A percentile compares a stretch with the other conserved stretches of the same genome.
These are phyloP conservation scores for Tiphia femorata DNA, from an alignment of 2,888 invertebrate species.

Conservation along the genomic window DNA sequence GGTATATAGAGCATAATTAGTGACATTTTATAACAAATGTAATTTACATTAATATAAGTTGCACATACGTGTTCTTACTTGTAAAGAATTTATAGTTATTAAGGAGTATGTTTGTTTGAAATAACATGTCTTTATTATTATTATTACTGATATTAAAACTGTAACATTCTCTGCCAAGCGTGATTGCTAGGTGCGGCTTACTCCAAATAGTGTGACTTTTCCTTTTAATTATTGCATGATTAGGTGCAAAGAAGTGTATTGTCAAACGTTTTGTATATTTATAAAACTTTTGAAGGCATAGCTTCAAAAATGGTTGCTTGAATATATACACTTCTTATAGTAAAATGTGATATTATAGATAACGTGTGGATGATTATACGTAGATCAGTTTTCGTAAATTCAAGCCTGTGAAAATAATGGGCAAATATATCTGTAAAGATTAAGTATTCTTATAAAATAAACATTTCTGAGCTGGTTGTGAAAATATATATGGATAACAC, in stretches of 20 bases:
- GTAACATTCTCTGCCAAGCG: slow-evolving; percentile 33
- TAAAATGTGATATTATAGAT: slow-evolving; percentile 42
- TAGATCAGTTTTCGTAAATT: slow-evolving; percentile 22
- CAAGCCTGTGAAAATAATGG: slow-evolving; percentile 6
- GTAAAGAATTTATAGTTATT: slow-evolving; percentile 35
- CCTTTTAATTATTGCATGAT: slow-evolving; percentile 16
- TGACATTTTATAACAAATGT: slow-evolving; percentile 47
- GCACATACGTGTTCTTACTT: slow-evolving; percentile 36
- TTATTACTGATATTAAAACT: background rate
- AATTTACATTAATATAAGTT: slow-evolving; percentile 44
- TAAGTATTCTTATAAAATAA: slow-evolving; percentile 12
- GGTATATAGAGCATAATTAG: slow-evolving; percentile 47
- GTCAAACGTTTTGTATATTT: slow-evolving; percentile 33
- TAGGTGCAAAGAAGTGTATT: slow-evolving; percentile 22
- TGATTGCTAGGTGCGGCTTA: slow-evolving; percentile 3
- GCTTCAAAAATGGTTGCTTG: slow-evolving; percentile 17
- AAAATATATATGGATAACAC: slow-evolving; percentile 24
- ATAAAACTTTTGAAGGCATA: slow-evolving; percentile 24
- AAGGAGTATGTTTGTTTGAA: slow-evolving; percentile 33
- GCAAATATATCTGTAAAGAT: slow-evolving; percentile 4
- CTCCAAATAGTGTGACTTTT: slow-evolving; percentile 1
- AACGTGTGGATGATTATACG: slow-evolving; percentile 22
- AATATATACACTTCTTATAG: slow-evolving; percentile 29
- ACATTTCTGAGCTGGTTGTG: slow-evolving; percentile 26
- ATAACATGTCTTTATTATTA: slow-evolving; percentile 23